Evolutionary conservation across 2,113 vertebrate genomes (phyloP), one percentile per base, ranked within the genome.

Genomic region (Leucoraja erinaceus): DNA sequence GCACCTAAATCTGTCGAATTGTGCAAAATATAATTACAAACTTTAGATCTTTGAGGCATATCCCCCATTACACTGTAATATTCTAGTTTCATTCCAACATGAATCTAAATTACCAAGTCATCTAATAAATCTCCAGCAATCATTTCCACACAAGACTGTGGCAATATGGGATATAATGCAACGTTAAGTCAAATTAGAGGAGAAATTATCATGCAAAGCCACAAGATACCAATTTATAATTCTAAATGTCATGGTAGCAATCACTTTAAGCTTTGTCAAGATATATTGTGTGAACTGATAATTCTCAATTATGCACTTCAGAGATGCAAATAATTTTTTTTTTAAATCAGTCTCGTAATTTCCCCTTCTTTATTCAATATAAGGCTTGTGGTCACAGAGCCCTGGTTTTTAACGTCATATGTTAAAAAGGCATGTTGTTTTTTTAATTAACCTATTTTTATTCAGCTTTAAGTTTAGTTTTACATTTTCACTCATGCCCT

Each of bases 121-220:
- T 86, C 10, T n/a, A 86, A 25, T 63, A 86, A 31, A n/a, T 86
- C 56, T 86, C 28, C 83, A 86, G n/a, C n/a, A 63, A 88, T 18
- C 0, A 33, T 31, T 61, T 88, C 63, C n/a, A n/a, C 18, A n/a
- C 83, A 63, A 16, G 59, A 63, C 14, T 63, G 10, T 63, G 59
- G 25, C 28, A 18, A 63, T 88, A 18, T 88, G 61, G 83, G n/a
- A 66, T 86, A 86, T n/a, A 10, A 8, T 84, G 47, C 10, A 84
- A 54, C n/a, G 81, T 56, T 47, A 31, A 86, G 56, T 86, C 28
- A 12, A 12, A 33, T 63, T 31, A 12, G 59, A 86, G 59, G 33
- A n/a, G 25, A 63, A 63, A 61, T 88, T 66, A 88, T 14, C 59
- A 14, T 63, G 12, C 18, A 16, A 22, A 84, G 9, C 81, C 28